Evolutionary conservation across 2,113 vertebrate species (phyloP), one percentile per base, ranked within the genome.

Genomic region (Psittacus erithacus): DNA sequence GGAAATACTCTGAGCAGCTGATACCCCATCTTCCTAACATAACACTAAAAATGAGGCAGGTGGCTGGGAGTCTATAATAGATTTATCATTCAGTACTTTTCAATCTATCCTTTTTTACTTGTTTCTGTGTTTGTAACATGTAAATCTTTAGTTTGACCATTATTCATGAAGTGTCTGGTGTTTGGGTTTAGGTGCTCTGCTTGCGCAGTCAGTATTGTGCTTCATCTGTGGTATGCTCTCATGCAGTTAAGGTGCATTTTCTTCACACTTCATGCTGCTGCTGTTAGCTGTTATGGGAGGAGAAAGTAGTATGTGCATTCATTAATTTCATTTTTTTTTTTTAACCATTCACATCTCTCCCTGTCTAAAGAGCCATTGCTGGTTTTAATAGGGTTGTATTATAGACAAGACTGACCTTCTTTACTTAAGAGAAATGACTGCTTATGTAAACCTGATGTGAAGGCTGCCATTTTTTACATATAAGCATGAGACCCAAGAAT

Each of bases 21-120:
- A 28, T 69, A 77, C 2, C 23, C 25, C 33, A 25, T 53, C 24
- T 63, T 70, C 7, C 60, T 23, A 59, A 27, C 10, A 35, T 31
- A 47, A 16, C 23, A 7, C 23, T 39, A 38, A 75, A 90, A 92
- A 8, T 55, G 46, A 57, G 31, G 31, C 57, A 91, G 90, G 91
- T 94, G 91, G 57, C 70, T 96, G 95, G 93, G 93, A 96, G 95
- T 93, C 49, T 38, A 82, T 60, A 81, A 69, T 91, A 96, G 73
- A 62, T 41, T 83, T n/a, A 75, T 90, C 55, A 20, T 91, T 92
- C 38, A 33, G n/a, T 95, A 89, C 64, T 79, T 82, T 73, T 73
- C 11, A 65, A 7, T 67, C 38, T 11, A 33, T 93, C 82, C 7
- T 57, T 43, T 39, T 67, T 62, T 19, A 15, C 12, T 67, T 89